Evolutionary conservation across 2,113 vertebrate genomes (phyloP).

Genomic region (Passer montanus): DNA sequence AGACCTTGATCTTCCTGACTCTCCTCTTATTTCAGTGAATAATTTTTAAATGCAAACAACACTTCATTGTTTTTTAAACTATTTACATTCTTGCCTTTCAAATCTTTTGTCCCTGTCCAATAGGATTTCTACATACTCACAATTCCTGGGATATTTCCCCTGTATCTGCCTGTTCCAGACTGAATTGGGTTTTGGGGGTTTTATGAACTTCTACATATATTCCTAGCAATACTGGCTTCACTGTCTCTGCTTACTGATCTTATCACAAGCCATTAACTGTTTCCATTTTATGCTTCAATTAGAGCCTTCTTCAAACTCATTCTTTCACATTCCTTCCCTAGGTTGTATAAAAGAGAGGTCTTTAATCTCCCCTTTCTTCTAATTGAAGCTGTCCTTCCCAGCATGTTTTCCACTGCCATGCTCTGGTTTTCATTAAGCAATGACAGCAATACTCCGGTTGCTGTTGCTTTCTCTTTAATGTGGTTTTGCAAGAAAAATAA

Average conservation of each 20-base stretch:
- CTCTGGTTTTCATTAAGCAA: constrained; percentile 63
- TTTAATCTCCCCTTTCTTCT: constrained; percentile 57
- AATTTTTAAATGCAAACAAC: background rate
- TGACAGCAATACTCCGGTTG: background rate
- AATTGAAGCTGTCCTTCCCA: constrained; percentile 49
- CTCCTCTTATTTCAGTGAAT: background rate
- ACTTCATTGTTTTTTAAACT: background rate
- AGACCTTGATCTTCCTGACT: background rate
- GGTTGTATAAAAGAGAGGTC: constrained; percentile 13
- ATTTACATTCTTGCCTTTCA: constrained; percentile 14
- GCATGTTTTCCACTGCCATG: background rate
- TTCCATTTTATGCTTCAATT: constrained; percentile 54
- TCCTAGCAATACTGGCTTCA: background rate
- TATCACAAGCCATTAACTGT: background rate
- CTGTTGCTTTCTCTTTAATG: constrained; percentile 46
- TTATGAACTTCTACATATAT: background rate
- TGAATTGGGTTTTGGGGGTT: background rate
- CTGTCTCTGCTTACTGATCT: constrained; percentile 19
- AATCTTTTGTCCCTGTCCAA: background rate
- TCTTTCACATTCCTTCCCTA: constrained; percentile 22
- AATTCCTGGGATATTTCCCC: constrained; percentile 30
- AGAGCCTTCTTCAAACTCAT: constrained; percentile 41
- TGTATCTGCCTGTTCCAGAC: background rate
- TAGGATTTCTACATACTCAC: constrained; percentile 1
- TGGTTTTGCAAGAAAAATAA: constrained; percentile 43